These are phyloP conservation scores for Trinectes maculatus DNA, from an alignment of 2,113 vertebrate genomes.

Conservation along the genomic window DNA sequence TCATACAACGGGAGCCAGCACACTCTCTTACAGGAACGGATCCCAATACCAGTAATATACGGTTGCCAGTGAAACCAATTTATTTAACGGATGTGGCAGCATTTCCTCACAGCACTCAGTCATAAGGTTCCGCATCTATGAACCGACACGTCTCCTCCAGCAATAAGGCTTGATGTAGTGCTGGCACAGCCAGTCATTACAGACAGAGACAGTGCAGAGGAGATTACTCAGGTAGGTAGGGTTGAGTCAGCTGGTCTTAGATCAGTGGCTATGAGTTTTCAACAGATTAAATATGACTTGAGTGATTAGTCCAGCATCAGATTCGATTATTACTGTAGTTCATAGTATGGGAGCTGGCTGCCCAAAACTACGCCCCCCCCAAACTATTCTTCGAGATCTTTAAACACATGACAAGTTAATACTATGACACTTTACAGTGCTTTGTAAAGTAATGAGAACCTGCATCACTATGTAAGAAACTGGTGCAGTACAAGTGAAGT, in stretches of 20 bases:
- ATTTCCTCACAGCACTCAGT: conserved; percentile 8
- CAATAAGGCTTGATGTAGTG: conserved; percentile 4
- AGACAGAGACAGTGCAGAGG: too few species aligned
- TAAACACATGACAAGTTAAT: conserved; percentile 2
- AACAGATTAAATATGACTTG: conserved; percentile 40
- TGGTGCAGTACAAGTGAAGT: too few species aligned
- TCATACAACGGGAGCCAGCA: neutral
- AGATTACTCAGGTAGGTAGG: conserved; percentile 48
- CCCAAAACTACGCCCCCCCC: too few species aligned
- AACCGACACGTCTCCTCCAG: conserved; percentile 10
- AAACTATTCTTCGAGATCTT: neutral
- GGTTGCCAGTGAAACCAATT: neutral
- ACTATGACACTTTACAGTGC: neutral
- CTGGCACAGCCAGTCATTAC: too few species aligned
- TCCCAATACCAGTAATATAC: neutral
- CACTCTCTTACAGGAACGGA: neutral
- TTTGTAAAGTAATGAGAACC: too few species aligned
- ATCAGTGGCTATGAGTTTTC: conserved; percentile 41
- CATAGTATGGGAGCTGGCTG: neutral
- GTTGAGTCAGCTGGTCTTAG: conserved; percentile 45
- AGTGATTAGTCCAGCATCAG: neutral
- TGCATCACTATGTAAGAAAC: too few species aligned
- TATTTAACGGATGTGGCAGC: conserved; percentile 19
- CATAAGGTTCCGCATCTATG: conserved; percentile 1
- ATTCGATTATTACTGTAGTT: conserved; percentile 8